These are phyloP conservation scores for Acrocephalus kingi DNA, from an alignment of 2,113 vertebrate genomes.

Conservation along the genomic window DNA sequence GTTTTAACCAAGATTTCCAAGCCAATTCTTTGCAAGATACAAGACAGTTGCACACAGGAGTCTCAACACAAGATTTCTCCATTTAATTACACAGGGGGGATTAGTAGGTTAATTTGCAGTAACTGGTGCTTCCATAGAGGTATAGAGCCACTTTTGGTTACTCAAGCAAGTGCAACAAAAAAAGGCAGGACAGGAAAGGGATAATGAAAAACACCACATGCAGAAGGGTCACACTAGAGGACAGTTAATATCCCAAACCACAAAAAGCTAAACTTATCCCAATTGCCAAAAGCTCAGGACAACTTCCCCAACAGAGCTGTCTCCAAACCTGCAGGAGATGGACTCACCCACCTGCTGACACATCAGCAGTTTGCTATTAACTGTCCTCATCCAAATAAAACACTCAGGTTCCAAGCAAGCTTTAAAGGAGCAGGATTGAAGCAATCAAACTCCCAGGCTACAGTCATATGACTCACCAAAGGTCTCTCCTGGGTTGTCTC, in stretches of 20 bases:
- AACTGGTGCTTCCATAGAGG: conserved; percentile 67
- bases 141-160: conserved; percentile 45
- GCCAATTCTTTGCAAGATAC: conserved; percentile 34
- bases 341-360: neutral
- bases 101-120: conserved; percentile 53
- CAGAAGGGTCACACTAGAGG: neutral
- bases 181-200: neutral
- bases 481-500: neutral
- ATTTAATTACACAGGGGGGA: neutral
- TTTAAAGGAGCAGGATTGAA: neutral
- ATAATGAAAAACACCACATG: conserved; percentile 34
- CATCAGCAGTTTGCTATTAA: conserved; percentile 31
- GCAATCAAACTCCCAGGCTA: neutral
- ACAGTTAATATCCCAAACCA: conserved; percentile 52
- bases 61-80: neutral
- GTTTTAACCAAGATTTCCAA: conserved; percentile 40
- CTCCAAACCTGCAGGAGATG: neutral
- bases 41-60: conserved; percentile 30
- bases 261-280: neutral
- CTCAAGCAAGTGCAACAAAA: conserved; percentile 54
- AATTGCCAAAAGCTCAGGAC: neutral
- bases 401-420: neutral
- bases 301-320: neutral
- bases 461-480: neutral
- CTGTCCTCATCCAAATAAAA: conserved; percentile 38